These are phyloP conservation scores for Alviniconcha marisindica DNA, from an alignment of 1,140 invertebrate genomes.

Conservation along the genomic window DNA sequence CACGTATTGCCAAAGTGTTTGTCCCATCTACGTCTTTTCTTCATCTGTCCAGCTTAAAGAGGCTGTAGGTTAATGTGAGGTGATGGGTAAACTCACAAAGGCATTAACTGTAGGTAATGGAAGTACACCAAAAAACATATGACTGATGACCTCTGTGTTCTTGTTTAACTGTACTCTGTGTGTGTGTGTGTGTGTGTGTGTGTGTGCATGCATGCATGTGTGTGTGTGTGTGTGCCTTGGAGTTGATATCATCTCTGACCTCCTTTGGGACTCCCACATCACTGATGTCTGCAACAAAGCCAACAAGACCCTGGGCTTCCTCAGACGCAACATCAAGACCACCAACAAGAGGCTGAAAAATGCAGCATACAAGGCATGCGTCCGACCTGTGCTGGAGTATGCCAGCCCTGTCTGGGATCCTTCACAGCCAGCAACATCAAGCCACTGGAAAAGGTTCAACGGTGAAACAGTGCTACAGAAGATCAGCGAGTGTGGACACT, in stretches of 20 bases:
- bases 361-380: not conserved
- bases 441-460: not conserved
- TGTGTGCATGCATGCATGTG: not conserved
- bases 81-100: too few species aligned
- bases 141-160: too few species aligned
- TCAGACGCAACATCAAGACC: not conserved
- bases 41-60: too few species aligned
- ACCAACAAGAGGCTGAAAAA: not conserved
- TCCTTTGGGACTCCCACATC: not conserved
- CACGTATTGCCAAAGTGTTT: too few species aligned
- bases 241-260: not conserved
- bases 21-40: too few species aligned
- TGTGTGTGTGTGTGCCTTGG: not conserved
- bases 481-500: too few species aligned
- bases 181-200: slow-evolving; percentile 7
- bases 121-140: too few species aligned
- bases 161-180: too few species aligned
- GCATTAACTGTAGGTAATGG: too few species aligned
- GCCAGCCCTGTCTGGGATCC: not conserved
- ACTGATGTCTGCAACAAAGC: not conserved
- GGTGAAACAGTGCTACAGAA: too few species aligned
- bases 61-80: too few species aligned
- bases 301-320: not conserved
- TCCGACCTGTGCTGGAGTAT: not conserved
- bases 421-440: not conserved